Percentiles rank a stretch among this genome's conserved stretches.
Conservation (phyloP, 2,888 invertebrate genomes). For the Ligdia adustata region DNA sequence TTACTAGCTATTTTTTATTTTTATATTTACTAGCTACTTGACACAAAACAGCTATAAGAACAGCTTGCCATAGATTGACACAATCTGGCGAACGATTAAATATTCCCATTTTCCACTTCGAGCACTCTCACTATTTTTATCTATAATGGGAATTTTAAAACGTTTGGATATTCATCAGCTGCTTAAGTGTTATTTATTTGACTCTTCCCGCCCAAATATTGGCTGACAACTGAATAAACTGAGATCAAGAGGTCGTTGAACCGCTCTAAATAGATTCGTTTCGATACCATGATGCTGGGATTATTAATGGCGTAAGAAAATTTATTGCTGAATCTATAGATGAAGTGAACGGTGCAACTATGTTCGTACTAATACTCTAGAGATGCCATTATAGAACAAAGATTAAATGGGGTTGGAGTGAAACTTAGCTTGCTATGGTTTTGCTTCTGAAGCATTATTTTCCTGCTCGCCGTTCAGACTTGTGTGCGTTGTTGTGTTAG, state of each 20-base stretch:
- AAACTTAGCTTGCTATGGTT: no score
- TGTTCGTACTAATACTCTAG: background rate
- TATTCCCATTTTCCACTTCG: conserved; percentile 12
- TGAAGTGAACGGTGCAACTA: background rate
- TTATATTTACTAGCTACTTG: no score
- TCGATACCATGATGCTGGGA: conserved; percentile 29
- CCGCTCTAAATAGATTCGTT: conserved; percentile 37
- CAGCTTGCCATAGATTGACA: no score
- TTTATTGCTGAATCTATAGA: conserved; percentile 31
- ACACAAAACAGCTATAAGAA: no score
- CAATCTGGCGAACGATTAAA: conserved; percentile 6
- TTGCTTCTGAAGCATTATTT: no score
- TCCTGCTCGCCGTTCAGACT: no score
- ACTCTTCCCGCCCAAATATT: conserved; percentile 26
- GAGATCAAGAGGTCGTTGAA: conserved; percentile 40
- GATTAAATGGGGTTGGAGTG: background rate
- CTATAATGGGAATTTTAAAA: conserved; percentile 13
- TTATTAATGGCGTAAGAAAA: conserved; percentile 33
- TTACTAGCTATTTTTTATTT: no score
- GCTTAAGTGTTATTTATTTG: conserved; percentile 23
- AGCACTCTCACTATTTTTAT: conserved; percentile 27
- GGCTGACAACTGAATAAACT: conserved; percentile 26
- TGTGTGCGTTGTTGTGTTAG: no score
- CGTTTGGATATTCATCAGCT: conserved; percentile 21
- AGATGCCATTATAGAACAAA: background rate